phyloP scores from a whole-genome alignment of 1,140 invertebrate species.

The Tetragnatha versicolor region DNA sequence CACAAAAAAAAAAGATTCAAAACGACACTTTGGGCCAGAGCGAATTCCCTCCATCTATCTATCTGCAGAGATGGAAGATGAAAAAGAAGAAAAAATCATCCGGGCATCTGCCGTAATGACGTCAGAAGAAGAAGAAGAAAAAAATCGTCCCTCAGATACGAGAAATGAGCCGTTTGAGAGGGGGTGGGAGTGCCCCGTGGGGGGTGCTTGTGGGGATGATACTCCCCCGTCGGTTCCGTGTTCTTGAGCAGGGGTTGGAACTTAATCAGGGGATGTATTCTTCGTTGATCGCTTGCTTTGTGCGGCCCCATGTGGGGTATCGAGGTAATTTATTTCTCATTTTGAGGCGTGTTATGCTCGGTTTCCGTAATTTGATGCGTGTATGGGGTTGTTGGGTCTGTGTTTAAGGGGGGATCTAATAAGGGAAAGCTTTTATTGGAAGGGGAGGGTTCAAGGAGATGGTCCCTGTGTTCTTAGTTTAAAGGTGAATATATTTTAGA shows the following conservation, averaged over 20 bases:
- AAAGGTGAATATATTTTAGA: too few relatives aligned
- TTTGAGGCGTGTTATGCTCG: too few relatives aligned
- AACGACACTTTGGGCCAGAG: background rate
- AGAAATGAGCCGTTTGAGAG: slow-evolving; percentile 27
- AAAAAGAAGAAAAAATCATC: background rate
- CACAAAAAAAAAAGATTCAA: slow-evolving; percentile 23
- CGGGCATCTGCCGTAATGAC: background rate
- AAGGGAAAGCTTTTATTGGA: too few relatives aligned
- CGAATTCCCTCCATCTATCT: slow-evolving; percentile 1
- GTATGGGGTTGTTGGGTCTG: too few relatives aligned
- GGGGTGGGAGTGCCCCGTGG: background rate
- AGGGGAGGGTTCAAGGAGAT: too few relatives aligned
- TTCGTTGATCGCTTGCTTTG: too few relatives aligned
- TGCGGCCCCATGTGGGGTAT: too few relatives aligned
- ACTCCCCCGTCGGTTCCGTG: background rate
- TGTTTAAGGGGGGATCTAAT: too few relatives aligned
- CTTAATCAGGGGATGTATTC: background rate
- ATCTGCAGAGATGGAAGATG: background rate
- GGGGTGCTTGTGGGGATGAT: background rate
- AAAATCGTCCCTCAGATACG: slow-evolving; percentile 7
- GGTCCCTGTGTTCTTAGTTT: too few relatives aligned
- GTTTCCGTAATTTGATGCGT: too few relatives aligned
- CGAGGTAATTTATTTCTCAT: too few relatives aligned
- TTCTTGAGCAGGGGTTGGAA: background rate
- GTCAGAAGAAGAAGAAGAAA: background rate